Base-by-base conservation (phyloP, 92 coral and sea anemone species). In the Palythoa heliodiscus region DNA sequence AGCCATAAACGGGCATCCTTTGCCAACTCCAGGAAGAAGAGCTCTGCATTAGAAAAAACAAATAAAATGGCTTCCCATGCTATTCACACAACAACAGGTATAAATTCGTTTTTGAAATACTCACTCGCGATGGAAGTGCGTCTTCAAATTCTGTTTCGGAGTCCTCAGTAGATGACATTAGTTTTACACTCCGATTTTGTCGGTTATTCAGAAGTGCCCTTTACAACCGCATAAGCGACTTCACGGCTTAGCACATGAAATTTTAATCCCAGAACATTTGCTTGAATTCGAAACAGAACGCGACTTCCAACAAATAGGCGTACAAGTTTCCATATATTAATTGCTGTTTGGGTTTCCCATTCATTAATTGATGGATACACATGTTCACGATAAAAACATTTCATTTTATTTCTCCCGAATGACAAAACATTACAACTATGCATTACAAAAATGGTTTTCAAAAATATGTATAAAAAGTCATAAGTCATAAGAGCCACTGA, bases 211-310 rank as follows among this genome's bases (percentile, higher is more conserved):
- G 61, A 63, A 80, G 73, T 80, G 72, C 38, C 47, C 50, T 52
- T 48, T 80, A n/a, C 39, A 55, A 80, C 84, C 84, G 60, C 84
- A 40, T 80, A 80, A 47, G 73, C 73, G 84, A 80, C 76, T 87
- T 90, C 90, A 78, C 86, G 43, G 83, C 84, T 89, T 64, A 90
- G 84, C 60, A 83, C 97, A 93, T 93, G 90, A 93, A 93, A 91
- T 92, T 93, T 93, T 93, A 93, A 93, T 93, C 86, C 77, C 83
- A 55, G 61, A 67, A 64, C 86, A 86, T 90, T 90, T 86, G 78
- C 90, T 85, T 89, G 93, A 88, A 82, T 84, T 86, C 85, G 86
- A 87, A 85, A 87, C 93, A 90, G 86, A 92, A 83, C 79, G 87
- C 86, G 89, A 86, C 88, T 85, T 75, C 24, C 48, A 67, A 25